Evolutionary conservation across 2,113 vertebrate species (phyloP).

Genomic region (Actinemys pallida): DNA sequence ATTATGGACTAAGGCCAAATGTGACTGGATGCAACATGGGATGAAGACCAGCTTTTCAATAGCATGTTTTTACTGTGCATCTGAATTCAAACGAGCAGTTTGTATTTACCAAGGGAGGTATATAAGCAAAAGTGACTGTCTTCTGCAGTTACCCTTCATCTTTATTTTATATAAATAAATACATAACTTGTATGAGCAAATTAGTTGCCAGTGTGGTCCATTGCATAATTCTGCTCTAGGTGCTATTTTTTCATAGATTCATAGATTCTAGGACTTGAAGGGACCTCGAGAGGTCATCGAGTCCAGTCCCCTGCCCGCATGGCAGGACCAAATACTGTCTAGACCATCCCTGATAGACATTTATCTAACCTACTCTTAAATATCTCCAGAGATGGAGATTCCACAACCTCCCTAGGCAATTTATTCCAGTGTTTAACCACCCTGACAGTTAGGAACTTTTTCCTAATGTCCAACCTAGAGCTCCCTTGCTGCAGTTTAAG

Average conservation of each 20-base stretch:
- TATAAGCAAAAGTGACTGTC: neutral
- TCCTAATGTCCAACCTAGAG: too few relatives aligned
- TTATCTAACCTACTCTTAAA: too few relatives aligned
- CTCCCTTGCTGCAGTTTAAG: too few relatives aligned
- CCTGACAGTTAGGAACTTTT: too few relatives aligned
- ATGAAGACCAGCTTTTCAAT: constrained; percentile 19
- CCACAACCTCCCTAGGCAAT: too few relatives aligned
- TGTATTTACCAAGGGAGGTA: neutral
- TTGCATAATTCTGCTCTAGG: neutral
- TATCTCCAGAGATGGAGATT: too few relatives aligned
- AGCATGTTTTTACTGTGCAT: constrained; percentile 35
- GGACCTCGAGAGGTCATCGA: too few relatives aligned
- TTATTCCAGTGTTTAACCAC: too few relatives aligned
- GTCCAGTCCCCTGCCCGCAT: too few relatives aligned
- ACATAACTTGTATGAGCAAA: neutral
- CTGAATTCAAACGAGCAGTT: neutral
- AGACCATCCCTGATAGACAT: too few relatives aligned
- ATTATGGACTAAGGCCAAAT: constrained; percentile 38
- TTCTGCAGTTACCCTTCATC: neutral
- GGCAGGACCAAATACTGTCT: too few relatives aligned
- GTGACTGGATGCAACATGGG: neutral
- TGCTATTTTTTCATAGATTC: neutral
- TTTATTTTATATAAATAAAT: neutral
- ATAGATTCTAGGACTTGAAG: too few relatives aligned
- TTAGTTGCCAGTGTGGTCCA: neutral